Base-by-base conservation (phyloP, 2,888 invertebrate genomes). In the Tipula confusa region DNA sequence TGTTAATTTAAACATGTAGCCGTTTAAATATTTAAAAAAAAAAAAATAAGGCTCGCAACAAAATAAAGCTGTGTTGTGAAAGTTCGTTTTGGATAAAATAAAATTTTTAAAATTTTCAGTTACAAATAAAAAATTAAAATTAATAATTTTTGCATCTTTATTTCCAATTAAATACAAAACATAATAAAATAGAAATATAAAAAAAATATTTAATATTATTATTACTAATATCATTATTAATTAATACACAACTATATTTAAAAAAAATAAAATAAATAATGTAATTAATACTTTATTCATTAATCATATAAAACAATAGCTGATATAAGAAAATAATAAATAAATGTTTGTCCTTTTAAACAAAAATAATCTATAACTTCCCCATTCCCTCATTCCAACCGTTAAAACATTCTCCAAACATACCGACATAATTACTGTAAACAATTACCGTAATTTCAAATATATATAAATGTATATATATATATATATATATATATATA, bases 21-120 rank as follows among this genome's bases (percentile, higher is more conserved):
- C 64, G 11, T 18, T 64, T 43, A 9, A 64, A 64, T 9, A n/a
- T n/a, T n/a, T n/a, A 64, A 64, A 13, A 38, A 38, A 13, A 38
- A 43, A 43, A 43, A 64, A 9, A 24, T 24, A 64, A 24, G 64
- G 64, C 43, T 43, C 43, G n/a, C 24, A 64, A 64, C 64, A 64
- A 64, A 18, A 64, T 64, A 24, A 1, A 64, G 24, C 64, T 64
- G 64, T 64, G 64, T 64, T 64, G 64, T 64, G 64, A 64, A 80
- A 80, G 80, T 80, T 80, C 80, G 80, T 80, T 80, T 80, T 80
- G 80, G 80, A 80, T 80, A 80, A 80, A 31, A 80, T 29, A 64
- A 64, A 64, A n/a, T n/a, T n/a, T n/a, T 9, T 64, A 24, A 24
- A 64, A 1, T 24, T 80, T 80, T 80, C 4, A 31, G 29, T 29